Conservation (phyloP, 2,797 vertebrate genomes). For the Anas flavirostris region DNA sequence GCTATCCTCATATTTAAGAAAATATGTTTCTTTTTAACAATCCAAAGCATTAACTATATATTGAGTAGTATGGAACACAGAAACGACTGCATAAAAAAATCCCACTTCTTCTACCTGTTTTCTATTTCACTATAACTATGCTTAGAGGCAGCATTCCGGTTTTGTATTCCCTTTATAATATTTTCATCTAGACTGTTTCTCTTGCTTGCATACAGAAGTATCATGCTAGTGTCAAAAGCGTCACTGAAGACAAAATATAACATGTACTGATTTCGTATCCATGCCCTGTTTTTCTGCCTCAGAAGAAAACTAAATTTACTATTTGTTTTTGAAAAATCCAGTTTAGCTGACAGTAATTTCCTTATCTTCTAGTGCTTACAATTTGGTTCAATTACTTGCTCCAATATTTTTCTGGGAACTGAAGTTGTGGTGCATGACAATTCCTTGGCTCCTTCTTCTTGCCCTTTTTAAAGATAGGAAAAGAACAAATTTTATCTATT, state of each 20-base stretch:
- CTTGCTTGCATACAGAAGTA: background rate
- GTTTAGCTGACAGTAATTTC: slow-evolving; percentile 46
- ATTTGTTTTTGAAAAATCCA: slow-evolving; percentile 39
- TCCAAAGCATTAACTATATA: background rate
- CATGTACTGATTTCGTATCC: background rate
- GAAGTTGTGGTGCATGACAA: background rate
- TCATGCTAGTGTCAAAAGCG: background rate
- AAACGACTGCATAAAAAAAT: background rate
- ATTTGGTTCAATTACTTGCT: slow-evolving; percentile 34
- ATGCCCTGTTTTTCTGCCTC: background rate
- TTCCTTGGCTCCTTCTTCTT: background rate
- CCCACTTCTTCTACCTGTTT: background rate
- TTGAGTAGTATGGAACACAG: rapidly evolving
- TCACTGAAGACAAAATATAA: background rate
- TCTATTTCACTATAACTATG: background rate
- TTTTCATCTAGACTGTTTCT: background rate
- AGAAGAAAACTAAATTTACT: slow-evolving; percentile 25
- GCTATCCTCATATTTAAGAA: background rate
- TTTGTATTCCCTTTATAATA: background rate
- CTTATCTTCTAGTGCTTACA: slow-evolving; percentile 26
- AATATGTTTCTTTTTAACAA: background rate
- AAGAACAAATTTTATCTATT: background rate
- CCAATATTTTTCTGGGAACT: background rate
- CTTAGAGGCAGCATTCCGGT: background rate
- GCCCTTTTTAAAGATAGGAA: background rate